These are phyloP conservation scores for Galeopterus variegatus DNA, from an alignment of 2,113 vertebrate species.

Conservation along the genomic window DNA sequence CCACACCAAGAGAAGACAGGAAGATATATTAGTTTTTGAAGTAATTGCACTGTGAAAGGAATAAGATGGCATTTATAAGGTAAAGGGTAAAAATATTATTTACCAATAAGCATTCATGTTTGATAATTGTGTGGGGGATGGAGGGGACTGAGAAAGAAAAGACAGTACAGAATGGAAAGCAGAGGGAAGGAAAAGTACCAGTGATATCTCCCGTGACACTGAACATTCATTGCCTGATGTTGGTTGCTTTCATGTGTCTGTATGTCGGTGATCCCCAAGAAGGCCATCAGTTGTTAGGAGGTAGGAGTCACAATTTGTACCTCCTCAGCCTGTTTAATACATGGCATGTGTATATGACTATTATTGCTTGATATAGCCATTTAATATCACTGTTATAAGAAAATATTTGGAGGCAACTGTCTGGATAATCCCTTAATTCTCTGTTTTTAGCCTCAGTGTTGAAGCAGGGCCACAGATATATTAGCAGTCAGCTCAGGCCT, in stretches of 20 bases:
- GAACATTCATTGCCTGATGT: neutral
- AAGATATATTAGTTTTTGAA: neutral
- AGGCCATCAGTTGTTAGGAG: neutral
- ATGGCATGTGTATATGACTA: neutral
- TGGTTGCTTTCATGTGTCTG: neutral
- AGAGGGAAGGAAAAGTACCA: neutral
- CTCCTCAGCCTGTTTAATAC: neutral
- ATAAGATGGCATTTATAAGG: neutral
- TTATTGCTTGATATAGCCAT: neutral
- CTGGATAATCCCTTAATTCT: neutral
- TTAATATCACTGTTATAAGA: neutral
- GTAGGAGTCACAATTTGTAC: neutral
- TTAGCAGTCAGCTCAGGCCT: neutral
- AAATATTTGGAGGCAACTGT: neutral
- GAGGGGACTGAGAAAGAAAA: neutral
- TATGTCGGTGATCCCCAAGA: neutral
- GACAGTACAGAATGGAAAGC: neutral
- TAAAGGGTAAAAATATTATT: neutral
- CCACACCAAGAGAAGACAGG: neutral
- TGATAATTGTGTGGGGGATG: neutral
- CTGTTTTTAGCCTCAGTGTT: neutral
- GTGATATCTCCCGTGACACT: neutral
- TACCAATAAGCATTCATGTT: neutral
- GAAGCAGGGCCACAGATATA: constrained; percentile 45
- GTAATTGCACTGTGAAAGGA: neutral